Evolutionary conservation across 2,797 vertebrate genomes (phyloP).

Genomic region (Myripristis murdjan): DNA sequence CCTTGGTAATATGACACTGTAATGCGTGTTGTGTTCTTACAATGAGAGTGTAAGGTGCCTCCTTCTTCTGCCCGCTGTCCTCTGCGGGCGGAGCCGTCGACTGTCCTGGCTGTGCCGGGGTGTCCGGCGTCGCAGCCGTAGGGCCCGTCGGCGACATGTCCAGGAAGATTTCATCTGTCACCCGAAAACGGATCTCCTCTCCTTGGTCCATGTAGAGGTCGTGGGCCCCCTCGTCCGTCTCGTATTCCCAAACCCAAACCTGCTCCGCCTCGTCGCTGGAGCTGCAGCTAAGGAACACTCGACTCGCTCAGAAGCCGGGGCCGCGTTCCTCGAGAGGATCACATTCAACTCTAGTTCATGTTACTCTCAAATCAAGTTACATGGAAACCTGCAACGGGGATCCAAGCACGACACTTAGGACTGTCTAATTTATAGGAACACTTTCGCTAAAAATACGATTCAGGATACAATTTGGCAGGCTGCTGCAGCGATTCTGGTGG

Average conservation of each 20-base stretch:
- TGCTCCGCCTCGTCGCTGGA: slow-evolving; percentile 95
- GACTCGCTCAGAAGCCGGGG: neutral
- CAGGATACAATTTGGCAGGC: slow-evolving; percentile 98
- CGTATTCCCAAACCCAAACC: slow-evolving; percentile 99
- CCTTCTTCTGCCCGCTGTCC: slow-evolving; percentile 85
- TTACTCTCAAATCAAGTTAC: neutral
- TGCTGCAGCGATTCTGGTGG: slow-evolving; percentile 97
- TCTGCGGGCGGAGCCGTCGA: slow-evolving; percentile 56
- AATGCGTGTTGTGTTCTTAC: slow-evolving; percentile 77
- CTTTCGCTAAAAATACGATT: neutral
- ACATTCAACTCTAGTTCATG: neutral
- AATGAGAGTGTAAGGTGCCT: slow-evolving; percentile 93
- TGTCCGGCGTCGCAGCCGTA: slow-evolving; percentile 77
- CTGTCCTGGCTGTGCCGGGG: slow-evolving; percentile 59
- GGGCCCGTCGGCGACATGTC: slow-evolving; percentile 97
- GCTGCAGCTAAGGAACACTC: slow-evolving; percentile 69
- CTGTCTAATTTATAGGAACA: neutral
- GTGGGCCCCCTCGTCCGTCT: slow-evolving; percentile 97
- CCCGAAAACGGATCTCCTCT: slow-evolving; percentile 95
- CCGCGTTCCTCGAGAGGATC: neutral
- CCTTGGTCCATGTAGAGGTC: slow-evolving; percentile 99
- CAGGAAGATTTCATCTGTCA: slow-evolving; percentile 94
- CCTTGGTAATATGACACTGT: neutral
- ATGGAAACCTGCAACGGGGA: neutral
- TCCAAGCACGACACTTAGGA: neutral